Evolutionary conservation across 2,797 vertebrate species (phyloP).

Genomic region (Trachops cirrhosus): DNA sequence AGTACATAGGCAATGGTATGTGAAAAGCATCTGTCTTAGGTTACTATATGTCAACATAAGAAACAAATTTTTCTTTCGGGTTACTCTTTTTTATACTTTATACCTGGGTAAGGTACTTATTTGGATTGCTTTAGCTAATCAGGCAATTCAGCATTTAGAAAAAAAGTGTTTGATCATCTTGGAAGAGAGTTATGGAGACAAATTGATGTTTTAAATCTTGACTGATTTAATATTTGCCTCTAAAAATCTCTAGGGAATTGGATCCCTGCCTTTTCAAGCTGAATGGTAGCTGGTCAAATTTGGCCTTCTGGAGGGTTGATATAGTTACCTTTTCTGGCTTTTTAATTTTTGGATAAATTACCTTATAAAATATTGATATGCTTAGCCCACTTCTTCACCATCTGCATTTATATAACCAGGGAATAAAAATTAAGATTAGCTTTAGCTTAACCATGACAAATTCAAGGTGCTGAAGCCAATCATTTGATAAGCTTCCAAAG

Average conservation of each 20-base stretch:
- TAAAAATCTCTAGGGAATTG: neutral
- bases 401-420: neutral
- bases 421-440: neutral
- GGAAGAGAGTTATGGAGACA: conserved; percentile 49
- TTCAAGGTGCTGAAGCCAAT: neutral
- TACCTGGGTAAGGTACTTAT: neutral
- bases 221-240: conserved; percentile 16
- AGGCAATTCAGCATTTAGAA: neutral
- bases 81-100: conserved; percentile 12
- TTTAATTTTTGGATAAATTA: conserved; percentile 44
- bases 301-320: neutral
- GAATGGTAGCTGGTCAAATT: neutral
- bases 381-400: neutral
- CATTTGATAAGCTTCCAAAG: neutral
- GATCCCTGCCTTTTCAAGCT: neutral
- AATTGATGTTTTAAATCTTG: conserved; percentile 33
- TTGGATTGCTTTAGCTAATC: conserved; percentile 10
- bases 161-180: conserved; percentile 8
- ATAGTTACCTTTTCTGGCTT: neutral
- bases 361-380: neutral
- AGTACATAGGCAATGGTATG: neutral
- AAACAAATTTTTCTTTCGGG: conserved; percentile 3
- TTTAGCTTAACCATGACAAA: conserved; percentile 36
- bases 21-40: neutral
- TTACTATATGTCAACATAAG: conserved; percentile 12